Conservation (phyloP, 2,888 invertebrate species). For the Dioctria linearis region DNA sequence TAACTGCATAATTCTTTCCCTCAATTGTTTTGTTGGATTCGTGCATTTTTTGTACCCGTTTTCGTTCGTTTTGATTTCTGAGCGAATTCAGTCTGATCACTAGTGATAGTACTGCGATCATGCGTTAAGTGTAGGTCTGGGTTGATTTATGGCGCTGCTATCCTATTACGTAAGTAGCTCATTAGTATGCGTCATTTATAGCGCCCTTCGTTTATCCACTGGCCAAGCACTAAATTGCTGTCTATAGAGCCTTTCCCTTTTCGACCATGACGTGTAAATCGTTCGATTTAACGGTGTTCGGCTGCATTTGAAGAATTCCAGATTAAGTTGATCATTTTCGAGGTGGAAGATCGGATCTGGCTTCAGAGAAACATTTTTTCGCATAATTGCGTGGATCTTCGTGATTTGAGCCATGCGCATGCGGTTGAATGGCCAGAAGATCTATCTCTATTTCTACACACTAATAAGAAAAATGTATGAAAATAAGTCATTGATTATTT, state of each 20-base stretch:
- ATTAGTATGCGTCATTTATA: conserved; percentile 53
- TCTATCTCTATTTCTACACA: no score
- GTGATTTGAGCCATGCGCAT: no score
- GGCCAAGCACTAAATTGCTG: not conserved
- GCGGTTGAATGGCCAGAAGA: no score
- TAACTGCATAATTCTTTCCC: not conserved
- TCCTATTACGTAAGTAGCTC: conserved; percentile 43
- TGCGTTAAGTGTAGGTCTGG: conserved; percentile 12
- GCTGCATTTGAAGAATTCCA: not conserved
- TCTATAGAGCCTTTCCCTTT: not conserved
- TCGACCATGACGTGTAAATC: not conserved
- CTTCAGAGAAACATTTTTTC: not conserved
- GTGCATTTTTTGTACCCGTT: not conserved
- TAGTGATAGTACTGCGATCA: conserved; percentile 25
- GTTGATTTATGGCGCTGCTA: conserved; percentile 51
- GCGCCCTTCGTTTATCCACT: conserved; percentile 20
- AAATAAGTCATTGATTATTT: no score
- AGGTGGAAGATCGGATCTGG: not conserved
- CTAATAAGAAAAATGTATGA: no score
- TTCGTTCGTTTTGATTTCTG: conserved; percentile 5
- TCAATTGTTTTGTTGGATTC: not conserved
- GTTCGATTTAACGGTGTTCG: not conserved
- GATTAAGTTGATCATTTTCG: not conserved
- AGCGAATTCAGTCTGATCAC: conserved; percentile 11
- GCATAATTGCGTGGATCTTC: no score